Conservation (phyloP, 2,888 invertebrate genomes). For the Dione vanillae region DNA sequence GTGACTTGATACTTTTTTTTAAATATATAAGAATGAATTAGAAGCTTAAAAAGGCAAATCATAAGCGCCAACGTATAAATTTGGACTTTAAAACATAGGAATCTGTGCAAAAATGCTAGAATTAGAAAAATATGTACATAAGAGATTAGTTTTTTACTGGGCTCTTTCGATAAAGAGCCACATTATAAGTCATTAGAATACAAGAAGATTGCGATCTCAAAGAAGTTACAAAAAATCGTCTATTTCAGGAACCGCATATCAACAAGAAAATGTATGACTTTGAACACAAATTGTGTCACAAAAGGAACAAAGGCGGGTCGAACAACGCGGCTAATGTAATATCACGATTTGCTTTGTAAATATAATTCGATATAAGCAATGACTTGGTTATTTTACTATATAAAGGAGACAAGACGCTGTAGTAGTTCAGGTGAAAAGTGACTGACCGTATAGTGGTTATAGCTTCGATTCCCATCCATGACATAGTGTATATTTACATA, state of each 20-base stretch:
- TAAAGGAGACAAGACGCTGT: neutral
- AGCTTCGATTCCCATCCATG: neutral
- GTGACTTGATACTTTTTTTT: no score
- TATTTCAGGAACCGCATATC: conserved; percentile 3
- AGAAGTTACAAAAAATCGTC: neutral
- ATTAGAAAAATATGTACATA: no score
- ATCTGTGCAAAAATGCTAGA: no score
- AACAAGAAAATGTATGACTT: conserved; percentile 21
- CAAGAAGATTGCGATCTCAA: neutral
- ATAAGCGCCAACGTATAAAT: no score
- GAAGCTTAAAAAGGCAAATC: no score
- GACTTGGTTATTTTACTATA: conserved; percentile 33
- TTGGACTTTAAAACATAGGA: no score
- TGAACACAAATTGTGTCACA: conserved; percentile 19
- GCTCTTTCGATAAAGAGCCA: no score
- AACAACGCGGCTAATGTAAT: conserved; percentile 45
- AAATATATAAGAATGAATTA: no score
- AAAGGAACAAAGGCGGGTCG: conserved; percentile 34
- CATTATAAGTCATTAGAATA: no score
- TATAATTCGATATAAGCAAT: conserved; percentile 49
- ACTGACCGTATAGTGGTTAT: neutral
- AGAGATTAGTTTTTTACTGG: no score
- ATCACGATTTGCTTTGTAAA: conserved; percentile 47
- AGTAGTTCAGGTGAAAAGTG: neutral
- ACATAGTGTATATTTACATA: no score